These are phyloP conservation scores for Prionailurus bengalensis DNA, from an alignment of 2,113 vertebrate genomes.

Conservation along the genomic window DNA sequence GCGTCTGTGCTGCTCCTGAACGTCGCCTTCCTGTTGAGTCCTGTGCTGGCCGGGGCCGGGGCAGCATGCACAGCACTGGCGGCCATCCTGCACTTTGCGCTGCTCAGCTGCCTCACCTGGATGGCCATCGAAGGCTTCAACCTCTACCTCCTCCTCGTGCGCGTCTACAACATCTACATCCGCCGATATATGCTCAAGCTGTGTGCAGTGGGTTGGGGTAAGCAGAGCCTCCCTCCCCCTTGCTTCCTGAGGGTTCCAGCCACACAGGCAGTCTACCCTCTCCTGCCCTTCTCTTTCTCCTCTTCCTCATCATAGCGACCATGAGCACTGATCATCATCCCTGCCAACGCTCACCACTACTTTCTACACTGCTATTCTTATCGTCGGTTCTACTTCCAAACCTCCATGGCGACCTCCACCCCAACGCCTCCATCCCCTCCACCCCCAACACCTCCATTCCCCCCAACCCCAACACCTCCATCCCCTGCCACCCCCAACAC, in stretches of 20 bases:
- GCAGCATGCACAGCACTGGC: neutral
- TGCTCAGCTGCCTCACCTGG: constrained; percentile 85
- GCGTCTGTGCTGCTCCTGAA: constrained; percentile 80
- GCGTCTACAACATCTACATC: constrained; percentile 83
- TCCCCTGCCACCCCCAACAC: neutral
- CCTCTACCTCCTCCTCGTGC: constrained; percentile 83
- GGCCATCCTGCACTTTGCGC: constrained; percentile 69
- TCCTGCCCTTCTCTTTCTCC: neutral
- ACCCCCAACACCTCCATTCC: neutral
- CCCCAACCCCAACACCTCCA: no score
- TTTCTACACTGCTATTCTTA: neutral
- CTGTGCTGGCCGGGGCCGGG: fast-evolving
- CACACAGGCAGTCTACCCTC: fast-evolving
- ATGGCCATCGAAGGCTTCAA: constrained; percentile 86
- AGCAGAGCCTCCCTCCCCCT: neutral
- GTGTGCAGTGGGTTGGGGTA: constrained; percentile 85
- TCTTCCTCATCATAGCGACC: neutral
- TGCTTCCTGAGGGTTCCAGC: neutral
- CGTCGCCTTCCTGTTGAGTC: constrained; percentile 74
- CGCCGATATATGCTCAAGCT: constrained; percentile 79
- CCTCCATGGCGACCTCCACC: no score
- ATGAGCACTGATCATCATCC: neutral
- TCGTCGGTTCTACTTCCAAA: neutral
- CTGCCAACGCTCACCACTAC: neutral
- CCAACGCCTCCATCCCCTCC: neutral